Evolutionary conservation across 2,113 vertebrate species (phyloP).

Genomic region (Damaliscus lunatus): DNA sequence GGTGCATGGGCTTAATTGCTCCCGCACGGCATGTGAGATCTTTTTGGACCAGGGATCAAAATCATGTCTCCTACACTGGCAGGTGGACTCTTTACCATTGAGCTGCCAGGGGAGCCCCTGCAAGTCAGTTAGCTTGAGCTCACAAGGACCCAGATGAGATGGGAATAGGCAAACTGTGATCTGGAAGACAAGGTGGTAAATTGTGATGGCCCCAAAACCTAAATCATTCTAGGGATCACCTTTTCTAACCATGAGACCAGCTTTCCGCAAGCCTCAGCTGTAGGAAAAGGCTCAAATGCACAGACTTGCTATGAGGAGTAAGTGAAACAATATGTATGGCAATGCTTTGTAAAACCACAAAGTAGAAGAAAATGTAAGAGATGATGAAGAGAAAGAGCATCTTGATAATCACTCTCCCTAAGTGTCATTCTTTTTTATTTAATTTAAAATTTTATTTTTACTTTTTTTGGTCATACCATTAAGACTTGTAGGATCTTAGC

Average conservation of each 20-base stretch:
- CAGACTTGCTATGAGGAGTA: fast-evolving
- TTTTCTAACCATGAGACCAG: too few relatives aligned
- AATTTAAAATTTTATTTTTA: background rate
- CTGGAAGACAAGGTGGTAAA: background rate
- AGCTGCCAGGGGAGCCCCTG: background rate
- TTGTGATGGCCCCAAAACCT: background rate
- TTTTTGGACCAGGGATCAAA: background rate
- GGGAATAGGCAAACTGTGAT: background rate
- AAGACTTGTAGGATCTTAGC: background rate
- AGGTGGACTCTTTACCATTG: background rate
- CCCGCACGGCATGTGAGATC: background rate
- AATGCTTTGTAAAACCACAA: fast-evolving
- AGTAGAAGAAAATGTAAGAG: background rate
- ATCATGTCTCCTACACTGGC: background rate
- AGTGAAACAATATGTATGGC: fast-evolving
- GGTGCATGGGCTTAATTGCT: background rate
- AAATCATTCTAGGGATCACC: background rate
- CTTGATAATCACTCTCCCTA: background rate
- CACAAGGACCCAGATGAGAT: background rate
- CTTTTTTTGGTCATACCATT: fast-evolving
- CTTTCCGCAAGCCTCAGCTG: fast-evolving
- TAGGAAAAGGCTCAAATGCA: too few relatives aligned
- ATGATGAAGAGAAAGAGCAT: background rate
- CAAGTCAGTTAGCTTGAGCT: background rate
- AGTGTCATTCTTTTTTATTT: background rate